Evolutionary conservation across 2,888 invertebrate species (phyloP), one percentile per base, ranked within the genome.

Genomic region (Hydroisotoma schaefferi): DNA sequence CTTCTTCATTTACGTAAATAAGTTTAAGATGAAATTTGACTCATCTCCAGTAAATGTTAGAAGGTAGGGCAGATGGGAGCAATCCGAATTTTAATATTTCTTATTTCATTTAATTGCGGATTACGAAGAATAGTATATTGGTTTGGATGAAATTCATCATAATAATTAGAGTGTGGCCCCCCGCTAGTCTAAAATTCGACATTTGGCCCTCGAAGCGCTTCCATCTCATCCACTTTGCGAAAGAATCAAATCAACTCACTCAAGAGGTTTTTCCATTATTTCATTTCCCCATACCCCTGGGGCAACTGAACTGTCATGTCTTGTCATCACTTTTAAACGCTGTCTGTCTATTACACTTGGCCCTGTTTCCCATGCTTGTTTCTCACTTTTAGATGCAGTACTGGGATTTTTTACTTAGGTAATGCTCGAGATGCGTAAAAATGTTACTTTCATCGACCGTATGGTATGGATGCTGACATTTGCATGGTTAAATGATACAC

Each of bases 181-280:
- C 52, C 20, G 52, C 52, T 52, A 38, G 22, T 15, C 15, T 29
- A 22, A 52, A 52, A 52, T 37, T 48, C 20, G 52, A 37, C 52
- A 52, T 22, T 52, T 37, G 18, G 37, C 33, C 38, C 52, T 37
- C 22, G 22, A 37, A 29, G 10, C 23, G 2, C 26, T 22, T 22
- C 23, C 37, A 37, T 52, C 52, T 15, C 33, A 52, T 52, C 52
- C 48, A 37, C 38, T 52, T 52, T 52, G 52, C 38, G 18, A 52
- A 49, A 33, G 37, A 52, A 52, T 52, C 37, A 52, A 52, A 52
- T 52, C 52, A 52, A 25, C 52, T 52, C 52, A 29, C 20, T 29
- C 28, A 28, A 29, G 49, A 27, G 23, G 28, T 28, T 27, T 27
- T 49, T 27, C 49, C 49, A 49, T 49, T 49, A 49, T 49, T 28